phyloP scores from a whole-genome alignment of 2,888 invertebrate genomes.

The Electrophaes corylata region DNA sequence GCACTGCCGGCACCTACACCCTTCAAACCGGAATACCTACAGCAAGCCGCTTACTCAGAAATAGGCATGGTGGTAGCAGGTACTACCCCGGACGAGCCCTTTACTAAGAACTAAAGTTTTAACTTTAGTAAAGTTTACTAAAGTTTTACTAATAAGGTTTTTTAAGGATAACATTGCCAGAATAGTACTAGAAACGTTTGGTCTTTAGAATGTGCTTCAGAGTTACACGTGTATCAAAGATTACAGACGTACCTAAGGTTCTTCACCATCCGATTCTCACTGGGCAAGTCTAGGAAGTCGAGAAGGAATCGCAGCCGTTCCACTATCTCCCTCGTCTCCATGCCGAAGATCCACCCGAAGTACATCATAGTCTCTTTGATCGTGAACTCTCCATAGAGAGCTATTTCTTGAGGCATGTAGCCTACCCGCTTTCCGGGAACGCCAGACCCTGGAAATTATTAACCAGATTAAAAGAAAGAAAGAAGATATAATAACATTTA shows the following conservation, averaged over 20 bases:
- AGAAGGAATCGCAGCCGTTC: constrained; percentile 93
- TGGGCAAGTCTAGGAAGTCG: constrained; percentile 95
- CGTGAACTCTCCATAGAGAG: constrained; percentile 95
- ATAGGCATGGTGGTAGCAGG: too few species aligned
- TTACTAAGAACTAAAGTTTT: too few species aligned
- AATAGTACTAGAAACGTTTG: too few species aligned
- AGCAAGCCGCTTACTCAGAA: too few species aligned
- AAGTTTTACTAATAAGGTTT: too few species aligned
- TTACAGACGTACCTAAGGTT: constrained; percentile 69
- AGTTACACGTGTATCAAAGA: too few species aligned
- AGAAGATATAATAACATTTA: neutral
- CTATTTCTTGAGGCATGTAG: constrained; percentile 98
- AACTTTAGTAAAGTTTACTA: too few species aligned
- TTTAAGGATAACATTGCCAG: too few species aligned
- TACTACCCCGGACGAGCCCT: too few species aligned
- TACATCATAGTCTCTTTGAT: constrained; percentile 98
- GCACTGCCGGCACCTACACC: too few species aligned
- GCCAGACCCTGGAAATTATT: constrained; percentile 85
- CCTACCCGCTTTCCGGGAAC: constrained; percentile 98
- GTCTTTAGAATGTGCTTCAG: too few species aligned
- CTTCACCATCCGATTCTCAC: constrained; percentile 88
- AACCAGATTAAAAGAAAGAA: neutral
- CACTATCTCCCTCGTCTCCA: constrained; percentile 92
- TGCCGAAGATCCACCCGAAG: constrained; percentile 97
- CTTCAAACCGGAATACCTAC: too few species aligned